Conservation (phyloP, 2,888 invertebrate species). For the Mactromeris polynyma region DNA sequence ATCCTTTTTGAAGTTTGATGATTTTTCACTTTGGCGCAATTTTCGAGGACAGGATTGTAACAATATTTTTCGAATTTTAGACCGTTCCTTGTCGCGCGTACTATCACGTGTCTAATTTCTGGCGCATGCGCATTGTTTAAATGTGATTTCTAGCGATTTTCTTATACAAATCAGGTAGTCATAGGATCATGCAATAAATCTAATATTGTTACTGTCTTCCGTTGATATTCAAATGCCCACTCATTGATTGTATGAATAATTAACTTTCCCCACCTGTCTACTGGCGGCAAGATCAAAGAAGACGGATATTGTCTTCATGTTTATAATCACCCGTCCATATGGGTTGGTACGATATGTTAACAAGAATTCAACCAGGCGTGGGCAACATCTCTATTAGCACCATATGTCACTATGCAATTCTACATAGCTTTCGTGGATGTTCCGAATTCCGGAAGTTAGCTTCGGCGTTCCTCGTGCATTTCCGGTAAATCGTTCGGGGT, state of each 20-base stretch:
- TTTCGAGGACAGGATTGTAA: background rate
- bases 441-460: background rate
- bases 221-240: background rate
- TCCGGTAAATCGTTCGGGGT: background rate
- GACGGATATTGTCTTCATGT: background rate
- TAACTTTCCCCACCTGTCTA: constrained; percentile 39
- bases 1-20: background rate
- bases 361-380: background rate
- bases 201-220: background rate
- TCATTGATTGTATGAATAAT: constrained; percentile 37
- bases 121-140: background rate
- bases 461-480: background rate
- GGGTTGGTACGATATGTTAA: background rate
- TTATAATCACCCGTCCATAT: background rate
- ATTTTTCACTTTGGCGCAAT: background rate
- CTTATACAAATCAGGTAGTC: background rate
- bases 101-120: background rate
- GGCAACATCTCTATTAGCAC: background rate
- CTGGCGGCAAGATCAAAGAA: constrained; percentile 16
- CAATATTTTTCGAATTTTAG: background rate
- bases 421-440: background rate
- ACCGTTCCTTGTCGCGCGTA: background rate
- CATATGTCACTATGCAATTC: background rate
- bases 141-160: background rate
- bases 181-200: background rate